phyloP scores from a whole-genome alignment of 1,140 invertebrate genomes.

The Cotesia vestalis region DNA sequence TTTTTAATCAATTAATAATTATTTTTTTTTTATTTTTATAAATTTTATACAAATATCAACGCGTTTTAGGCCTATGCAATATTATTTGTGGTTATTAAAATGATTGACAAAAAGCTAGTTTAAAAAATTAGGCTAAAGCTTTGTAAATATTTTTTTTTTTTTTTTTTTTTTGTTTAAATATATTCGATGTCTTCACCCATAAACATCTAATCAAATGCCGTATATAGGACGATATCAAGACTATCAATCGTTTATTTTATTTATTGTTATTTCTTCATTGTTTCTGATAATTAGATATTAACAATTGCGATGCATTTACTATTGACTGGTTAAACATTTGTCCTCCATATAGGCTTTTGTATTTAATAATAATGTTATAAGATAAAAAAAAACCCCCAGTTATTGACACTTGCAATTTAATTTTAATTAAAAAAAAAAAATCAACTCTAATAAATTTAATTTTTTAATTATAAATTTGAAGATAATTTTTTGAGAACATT shows the following conservation, averaged over 20 bases:
- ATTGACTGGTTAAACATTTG: conserved; percentile 31
- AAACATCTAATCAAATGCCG: conserved; percentile 8
- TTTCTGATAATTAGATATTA: conserved; percentile 24
- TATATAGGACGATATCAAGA: conserved; percentile 33
- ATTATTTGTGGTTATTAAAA: conserved; percentile 15
- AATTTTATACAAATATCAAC: neutral
- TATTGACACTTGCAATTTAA: no score
- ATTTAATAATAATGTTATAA: no score
- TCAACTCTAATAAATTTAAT: no score
- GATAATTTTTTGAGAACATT: no score
- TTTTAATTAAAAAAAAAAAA: no score
- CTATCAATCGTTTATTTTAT: conserved; percentile 32
- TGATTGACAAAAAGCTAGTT: neutral
- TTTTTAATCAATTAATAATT: neutral
- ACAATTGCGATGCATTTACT: conserved; percentile 23
- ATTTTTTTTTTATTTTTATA: neutral
- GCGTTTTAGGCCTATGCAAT: conserved; percentile 16
- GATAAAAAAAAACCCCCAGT: no score
- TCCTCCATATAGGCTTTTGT: conserved; percentile 31
- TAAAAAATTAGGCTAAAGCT: conserved; percentile 20
- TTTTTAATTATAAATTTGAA: no score
- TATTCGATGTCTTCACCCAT: conserved; percentile 28
- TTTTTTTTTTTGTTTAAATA: neutral
- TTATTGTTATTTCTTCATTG: conserved; percentile 15
- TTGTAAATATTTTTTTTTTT: conserved; percentile 27